Base-by-base conservation (phyloP, 2,113 vertebrate genomes). In the Atractosteus spatula region DNA sequence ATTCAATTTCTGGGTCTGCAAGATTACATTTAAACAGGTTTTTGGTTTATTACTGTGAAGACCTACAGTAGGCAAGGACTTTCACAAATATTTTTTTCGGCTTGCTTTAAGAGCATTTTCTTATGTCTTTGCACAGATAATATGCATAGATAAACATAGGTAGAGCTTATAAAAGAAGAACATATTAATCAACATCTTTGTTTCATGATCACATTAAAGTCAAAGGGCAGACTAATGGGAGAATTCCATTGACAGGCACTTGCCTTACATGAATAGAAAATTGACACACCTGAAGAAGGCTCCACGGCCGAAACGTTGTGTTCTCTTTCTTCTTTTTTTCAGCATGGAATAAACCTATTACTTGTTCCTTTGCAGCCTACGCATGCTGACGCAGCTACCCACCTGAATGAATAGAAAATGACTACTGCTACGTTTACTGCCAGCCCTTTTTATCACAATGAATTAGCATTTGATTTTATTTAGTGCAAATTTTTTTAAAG, bases 351-450 rank as follows among this genome's bases (percentile, higher is more conserved):
- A n/a, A n/a, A n/a, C n/a, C n/a, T n/a, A n/a, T n/a, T n/a, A n/a
- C n/a, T n/a, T n/a, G n/a, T n/a, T n/a, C n/a, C n/a, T n/a, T n/a
- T n/a, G n/a, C n/a, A n/a, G n/a, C n/a, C n/a, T n/a, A n/a, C n/a
- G n/a, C n/a, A n/a, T n/a, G n/a, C n/a, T n/a, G n/a, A n/a, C n/a
- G n/a, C n/a, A n/a, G n/a, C n/a, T n/a, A n/a, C n/a, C n/a, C n/a
- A n/a, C n/a, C n/a, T n/a, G n/a, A n/a, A 67, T 8, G 44, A 17
- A 76, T 54, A 61, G 29, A 43, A 47, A 59, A 54, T 69, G 73
- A 74, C 51, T 66, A 59, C 44, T 57, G 12, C 56, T 16, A 66
- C 62, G 62, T 73, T 73, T 71, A 70, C 45, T 12, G 57, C 47
- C 10, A 4, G 2, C 41, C 43, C 62, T 56, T 69, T 1, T 69